These are phyloP conservation scores for Danaus melanippus DNA, from an alignment of 1,140 invertebrate genomes.

Conservation along the genomic window DNA sequence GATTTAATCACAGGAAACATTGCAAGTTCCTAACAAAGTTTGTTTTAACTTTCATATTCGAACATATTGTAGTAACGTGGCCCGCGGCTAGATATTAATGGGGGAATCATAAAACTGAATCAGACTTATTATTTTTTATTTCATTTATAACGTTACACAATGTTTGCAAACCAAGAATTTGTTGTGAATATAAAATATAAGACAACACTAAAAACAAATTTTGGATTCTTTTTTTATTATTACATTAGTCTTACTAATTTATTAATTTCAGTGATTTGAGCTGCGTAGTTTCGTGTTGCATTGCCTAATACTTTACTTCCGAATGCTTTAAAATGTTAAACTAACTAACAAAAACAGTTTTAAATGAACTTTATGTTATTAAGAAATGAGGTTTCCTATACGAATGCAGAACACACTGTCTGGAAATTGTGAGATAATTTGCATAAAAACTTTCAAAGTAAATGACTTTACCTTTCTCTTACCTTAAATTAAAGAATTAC, in stretches of 20 bases:
- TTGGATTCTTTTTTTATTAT: neutral
- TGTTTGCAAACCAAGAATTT: neutral
- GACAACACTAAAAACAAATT: neutral
- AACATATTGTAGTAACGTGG: conserved; percentile 62
- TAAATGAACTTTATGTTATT: neutral
- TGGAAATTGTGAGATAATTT: conserved; percentile 22
- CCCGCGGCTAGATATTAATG: conserved; percentile 59
- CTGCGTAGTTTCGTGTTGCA: too few species aligned
- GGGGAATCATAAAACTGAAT: conserved; percentile 42
- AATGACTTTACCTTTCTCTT: conserved; percentile 14
- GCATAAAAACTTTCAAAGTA: conserved; percentile 22
- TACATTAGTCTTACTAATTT: too few species aligned
- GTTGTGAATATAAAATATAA: neutral
- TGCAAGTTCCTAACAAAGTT: conserved; percentile 62
- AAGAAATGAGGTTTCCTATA: conserved; percentile 8
- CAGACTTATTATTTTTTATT: conserved; percentile 18
- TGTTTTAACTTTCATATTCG: conserved; percentile 59
- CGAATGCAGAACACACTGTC: conserved; percentile 22
- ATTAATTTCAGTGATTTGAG: too few species aligned
- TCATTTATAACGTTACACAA: neutral
- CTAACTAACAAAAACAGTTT: neutral
- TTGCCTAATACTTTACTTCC: too few species aligned
- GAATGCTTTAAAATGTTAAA: too few species aligned
- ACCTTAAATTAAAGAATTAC: too few species aligned
- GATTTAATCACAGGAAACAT: conserved; percentile 66